phyloP scores from a whole-genome alignment of 2,888 invertebrate species.

The Oscheius sp. region DNA sequence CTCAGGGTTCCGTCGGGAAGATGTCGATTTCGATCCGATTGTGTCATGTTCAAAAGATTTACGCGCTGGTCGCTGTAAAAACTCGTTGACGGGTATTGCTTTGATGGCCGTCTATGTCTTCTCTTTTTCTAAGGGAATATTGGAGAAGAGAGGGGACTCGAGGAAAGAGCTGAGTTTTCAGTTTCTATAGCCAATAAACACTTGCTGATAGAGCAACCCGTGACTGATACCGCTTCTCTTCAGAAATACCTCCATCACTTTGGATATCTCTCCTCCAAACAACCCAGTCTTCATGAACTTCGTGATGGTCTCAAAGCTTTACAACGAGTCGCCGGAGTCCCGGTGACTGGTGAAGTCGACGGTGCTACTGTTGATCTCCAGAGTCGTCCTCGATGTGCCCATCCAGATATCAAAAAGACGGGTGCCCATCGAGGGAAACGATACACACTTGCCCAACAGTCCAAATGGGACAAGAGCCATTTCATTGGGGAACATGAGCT shows the following conservation, averaged over 20 bases:
- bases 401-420: conserved; percentile 47
- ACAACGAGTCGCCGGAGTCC: conserved; percentile 63
- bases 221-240: conserved; percentile 32
- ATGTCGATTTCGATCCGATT: conserved; percentile 19
- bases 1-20: too few species aligned
- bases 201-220: background rate
- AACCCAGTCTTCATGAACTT: conserved; percentile 57
- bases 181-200: background rate
- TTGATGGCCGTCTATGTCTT: background rate
- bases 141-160: too few species aligned
- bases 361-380: conserved; percentile 56
- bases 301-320: conserved; percentile 53
- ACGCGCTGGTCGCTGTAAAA: conserved; percentile 17
- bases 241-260: conserved; percentile 63
- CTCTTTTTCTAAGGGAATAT: too few species aligned
- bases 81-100: conserved; percentile 9
- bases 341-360: conserved; percentile 61
- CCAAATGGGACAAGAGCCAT: conserved; percentile 46
- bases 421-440: conserved; percentile 31
- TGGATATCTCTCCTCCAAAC: conserved; percentile 58
- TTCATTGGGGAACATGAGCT: conserved; percentile 49
- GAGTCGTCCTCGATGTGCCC: conserved; percentile 60
- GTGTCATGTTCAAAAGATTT: conserved; percentile 22
- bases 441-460: conserved; percentile 37
- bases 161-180: background rate